These are phyloP conservation scores for Periphyllus acericola DNA, from an alignment of 2,888 invertebrate genomes.

Conservation along the genomic window DNA sequence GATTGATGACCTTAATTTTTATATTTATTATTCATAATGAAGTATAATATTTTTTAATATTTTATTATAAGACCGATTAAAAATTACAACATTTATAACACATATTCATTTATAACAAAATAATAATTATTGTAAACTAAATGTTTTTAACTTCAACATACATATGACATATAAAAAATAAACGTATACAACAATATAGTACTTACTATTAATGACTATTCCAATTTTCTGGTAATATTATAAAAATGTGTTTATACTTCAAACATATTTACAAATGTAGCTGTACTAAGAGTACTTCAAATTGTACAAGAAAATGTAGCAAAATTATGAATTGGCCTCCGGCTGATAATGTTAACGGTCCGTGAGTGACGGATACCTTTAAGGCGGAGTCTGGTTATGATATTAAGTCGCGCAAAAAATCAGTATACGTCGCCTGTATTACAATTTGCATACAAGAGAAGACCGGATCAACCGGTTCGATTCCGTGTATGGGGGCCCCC, in stretches of 20 bases:
- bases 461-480: slow-evolving; percentile 57
- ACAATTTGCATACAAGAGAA: slow-evolving; percentile 49
- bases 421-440: slow-evolving; percentile 18
- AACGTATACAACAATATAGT: background rate
- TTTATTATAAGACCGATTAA: too few species aligned
- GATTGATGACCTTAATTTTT: too few species aligned
- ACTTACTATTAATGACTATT: slow-evolving; percentile 1
- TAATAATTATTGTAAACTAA: too few species aligned
- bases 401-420: slow-evolving; percentile 43
- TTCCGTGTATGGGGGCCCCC: slow-evolving; percentile 18
- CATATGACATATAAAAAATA: too few species aligned
- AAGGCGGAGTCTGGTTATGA: slow-evolving; percentile 45
- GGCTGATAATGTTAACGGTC: slow-evolving; percentile 32
- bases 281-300: background rate
- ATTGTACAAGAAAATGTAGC: background rate
- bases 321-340: background rate
- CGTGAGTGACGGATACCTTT: slow-evolving; percentile 33
- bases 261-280: background rate
- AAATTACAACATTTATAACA: too few species aligned
- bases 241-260: background rate
- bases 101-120: too few species aligned
- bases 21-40: too few species aligned
- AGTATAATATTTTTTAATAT: too few species aligned
- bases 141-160: too few species aligned
- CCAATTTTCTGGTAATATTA: background rate